phyloP scores from a whole-genome alignment of 1,140 invertebrate genomes.

The Scaptodrosophila lebanonensis region DNA sequence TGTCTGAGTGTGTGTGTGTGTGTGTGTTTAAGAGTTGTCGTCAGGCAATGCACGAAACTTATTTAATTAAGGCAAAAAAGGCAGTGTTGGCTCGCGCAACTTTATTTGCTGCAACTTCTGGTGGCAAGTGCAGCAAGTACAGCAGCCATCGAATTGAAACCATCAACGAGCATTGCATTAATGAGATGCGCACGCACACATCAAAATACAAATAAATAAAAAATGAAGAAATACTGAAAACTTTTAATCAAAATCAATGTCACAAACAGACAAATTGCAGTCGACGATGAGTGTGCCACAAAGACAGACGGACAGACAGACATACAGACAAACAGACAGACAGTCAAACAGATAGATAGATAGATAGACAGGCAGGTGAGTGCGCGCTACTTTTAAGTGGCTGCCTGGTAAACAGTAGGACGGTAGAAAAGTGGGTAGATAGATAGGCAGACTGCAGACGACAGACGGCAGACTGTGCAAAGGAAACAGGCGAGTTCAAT shows the following conservation, averaged over 20 bases:
- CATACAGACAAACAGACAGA: too few species aligned
- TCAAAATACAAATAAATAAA: conserved; percentile 27
- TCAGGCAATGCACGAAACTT: conserved; percentile 33
- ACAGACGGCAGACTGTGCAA: not conserved
- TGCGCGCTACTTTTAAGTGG: conserved; percentile 4
- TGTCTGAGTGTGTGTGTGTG: too few species aligned
- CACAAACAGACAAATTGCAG: conserved; percentile 35
- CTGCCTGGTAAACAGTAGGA: conserved; percentile 16
- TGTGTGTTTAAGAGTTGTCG: too few species aligned
- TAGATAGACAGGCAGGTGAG: too few species aligned
- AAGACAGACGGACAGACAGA: conserved; percentile 12
- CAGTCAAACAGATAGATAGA: too few species aligned
- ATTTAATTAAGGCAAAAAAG: conserved; percentile 61
- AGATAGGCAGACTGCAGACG: too few species aligned
- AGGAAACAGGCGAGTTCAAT: conserved; percentile 44
- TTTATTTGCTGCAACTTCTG: conserved; percentile 1
- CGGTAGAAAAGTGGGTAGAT: not conserved
- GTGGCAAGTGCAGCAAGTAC: not conserved
- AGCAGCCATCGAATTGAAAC: too few species aligned
- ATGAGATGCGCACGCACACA: conserved; percentile 40
- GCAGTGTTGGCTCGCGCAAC: conserved; percentile 9
- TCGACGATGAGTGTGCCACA: not conserved
- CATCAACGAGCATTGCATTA: conserved; percentile 49
- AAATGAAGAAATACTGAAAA: conserved; percentile 29
- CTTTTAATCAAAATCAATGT: conserved; percentile 59